These are phyloP conservation scores for Lasius platythorax DNA, from an alignment of 2,888 invertebrate genomes.

Conservation along the genomic window DNA sequence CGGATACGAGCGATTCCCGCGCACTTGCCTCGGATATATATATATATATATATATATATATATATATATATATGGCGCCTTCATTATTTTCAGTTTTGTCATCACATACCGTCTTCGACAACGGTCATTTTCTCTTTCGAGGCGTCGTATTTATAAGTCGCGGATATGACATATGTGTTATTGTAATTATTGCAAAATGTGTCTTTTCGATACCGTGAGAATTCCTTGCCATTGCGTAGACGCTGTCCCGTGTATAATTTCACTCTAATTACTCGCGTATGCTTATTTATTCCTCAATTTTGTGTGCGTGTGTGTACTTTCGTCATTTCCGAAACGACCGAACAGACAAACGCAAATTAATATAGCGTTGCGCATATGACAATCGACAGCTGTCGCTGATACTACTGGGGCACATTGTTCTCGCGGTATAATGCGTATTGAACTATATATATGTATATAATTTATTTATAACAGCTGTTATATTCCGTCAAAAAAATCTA, in stretches of 20 bases:
- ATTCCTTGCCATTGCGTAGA: conserved; percentile 1
- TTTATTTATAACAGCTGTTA: conserved; percentile 6
- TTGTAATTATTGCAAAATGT: conserved; percentile 8
- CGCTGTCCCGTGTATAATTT: conserved; percentile 15
- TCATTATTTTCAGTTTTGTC: conserved; percentile 63
- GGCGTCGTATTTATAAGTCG: background rate
- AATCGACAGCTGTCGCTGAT: conserved; percentile 40
- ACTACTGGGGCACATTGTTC: conserved; percentile 6
- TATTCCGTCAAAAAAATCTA: background rate
- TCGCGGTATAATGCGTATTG: background rate
- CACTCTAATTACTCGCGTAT: conserved; percentile 36
- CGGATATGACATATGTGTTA: background rate
- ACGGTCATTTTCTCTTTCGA: background rate
- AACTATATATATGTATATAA: background rate
- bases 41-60: too few species aligned
- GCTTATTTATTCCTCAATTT: background rate
- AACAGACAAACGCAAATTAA: conserved; percentile 36
- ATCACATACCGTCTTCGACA: conserved; percentile 47
- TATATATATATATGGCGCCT: conserved; percentile 14
- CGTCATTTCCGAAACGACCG: conserved; percentile 14
- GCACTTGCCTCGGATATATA: conserved; percentile 48
- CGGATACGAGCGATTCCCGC: conserved; percentile 57
- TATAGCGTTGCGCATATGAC: conserved; percentile 34
- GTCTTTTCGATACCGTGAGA: conserved; percentile 35
- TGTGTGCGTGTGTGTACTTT: background rate